Evolutionary conservation across 2,888 invertebrate species (phyloP).

Genomic region (Rotaria magnacalcarata): DNA sequence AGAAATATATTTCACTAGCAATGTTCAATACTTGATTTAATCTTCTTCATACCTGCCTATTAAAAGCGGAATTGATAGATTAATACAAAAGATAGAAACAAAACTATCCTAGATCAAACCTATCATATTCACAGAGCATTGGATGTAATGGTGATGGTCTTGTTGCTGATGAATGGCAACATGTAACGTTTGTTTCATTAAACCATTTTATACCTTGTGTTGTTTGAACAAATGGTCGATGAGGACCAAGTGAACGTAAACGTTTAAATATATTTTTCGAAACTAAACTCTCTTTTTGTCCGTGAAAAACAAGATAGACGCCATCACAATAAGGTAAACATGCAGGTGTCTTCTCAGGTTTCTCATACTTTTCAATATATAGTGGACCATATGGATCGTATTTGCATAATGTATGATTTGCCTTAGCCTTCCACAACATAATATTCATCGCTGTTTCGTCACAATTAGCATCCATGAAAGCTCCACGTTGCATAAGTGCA

Average conservation of each 20-base stretch:
- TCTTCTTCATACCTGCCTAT: no score
- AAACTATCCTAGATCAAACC: neutral
- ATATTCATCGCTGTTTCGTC: slow-evolving; percentile 19
- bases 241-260: neutral
- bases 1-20: no score
- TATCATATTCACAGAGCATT: neutral
- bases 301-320: neutral
- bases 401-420: neutral
- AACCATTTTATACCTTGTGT: neutral
- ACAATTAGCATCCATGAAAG: neutral
- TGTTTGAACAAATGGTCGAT: neutral
- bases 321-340: neutral
- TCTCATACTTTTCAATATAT: neutral
- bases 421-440: neutral
- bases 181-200: neutral
- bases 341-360: neutral
- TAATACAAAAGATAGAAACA: no score
- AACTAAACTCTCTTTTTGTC: neutral
- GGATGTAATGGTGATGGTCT: neutral
- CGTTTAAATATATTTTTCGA: neutral
- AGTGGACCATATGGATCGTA: neutral
- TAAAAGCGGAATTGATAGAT: no score
- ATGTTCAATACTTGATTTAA: no score
- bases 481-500: neutral
- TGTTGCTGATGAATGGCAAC: neutral